phyloP scores from a whole-genome alignment of 1,140 invertebrate species.

The Piezodorus guildinii region DNA sequence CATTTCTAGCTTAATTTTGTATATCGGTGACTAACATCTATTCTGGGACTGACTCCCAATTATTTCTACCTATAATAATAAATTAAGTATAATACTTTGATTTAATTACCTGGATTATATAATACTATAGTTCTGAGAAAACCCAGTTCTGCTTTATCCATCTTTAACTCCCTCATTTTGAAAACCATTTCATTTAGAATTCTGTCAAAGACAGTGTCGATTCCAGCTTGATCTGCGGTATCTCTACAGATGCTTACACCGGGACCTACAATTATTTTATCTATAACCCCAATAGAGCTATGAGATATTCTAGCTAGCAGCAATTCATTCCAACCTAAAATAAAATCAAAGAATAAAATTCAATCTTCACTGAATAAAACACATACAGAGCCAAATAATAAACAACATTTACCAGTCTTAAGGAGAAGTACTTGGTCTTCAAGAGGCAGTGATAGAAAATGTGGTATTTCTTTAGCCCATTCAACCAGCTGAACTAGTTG shows the following conservation, averaged over 20 bases:
- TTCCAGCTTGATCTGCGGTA: slow-evolving; percentile 74
- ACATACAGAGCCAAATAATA: too few relatives aligned
- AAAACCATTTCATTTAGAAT: slow-evolving; percentile 84
- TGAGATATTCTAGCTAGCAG: slow-evolving; percentile 89
- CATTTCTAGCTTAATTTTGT: too few relatives aligned
- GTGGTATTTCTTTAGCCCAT: slow-evolving; percentile 92
- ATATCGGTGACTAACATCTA: too few relatives aligned
- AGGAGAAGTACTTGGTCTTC: slow-evolving; percentile 86
- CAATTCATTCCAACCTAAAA: slow-evolving; percentile 85
- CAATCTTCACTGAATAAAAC: too few relatives aligned
- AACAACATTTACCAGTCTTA: slow-evolving; percentile 48
- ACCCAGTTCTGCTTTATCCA: slow-evolving; percentile 90
- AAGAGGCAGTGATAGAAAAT: slow-evolving; percentile 80
- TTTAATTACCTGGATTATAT: slow-evolving; percentile 75
- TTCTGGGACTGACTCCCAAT: too few relatives aligned
- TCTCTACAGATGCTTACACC: slow-evolving; percentile 71
- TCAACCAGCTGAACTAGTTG: slow-evolving; percentile 90
- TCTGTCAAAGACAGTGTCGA: slow-evolving; percentile 85
- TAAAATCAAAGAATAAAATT: not conserved
- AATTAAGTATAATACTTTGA: too few relatives aligned
- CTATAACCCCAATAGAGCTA: slow-evolving; percentile 73
- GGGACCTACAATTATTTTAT: slow-evolving; percentile 62
- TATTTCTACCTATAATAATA: too few relatives aligned
- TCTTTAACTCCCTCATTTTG: slow-evolving; percentile 93
- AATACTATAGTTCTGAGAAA: slow-evolving; percentile 91